Conservation (phyloP, 2,888 invertebrate genomes). For the Taphrorychus bicolor region DNA sequence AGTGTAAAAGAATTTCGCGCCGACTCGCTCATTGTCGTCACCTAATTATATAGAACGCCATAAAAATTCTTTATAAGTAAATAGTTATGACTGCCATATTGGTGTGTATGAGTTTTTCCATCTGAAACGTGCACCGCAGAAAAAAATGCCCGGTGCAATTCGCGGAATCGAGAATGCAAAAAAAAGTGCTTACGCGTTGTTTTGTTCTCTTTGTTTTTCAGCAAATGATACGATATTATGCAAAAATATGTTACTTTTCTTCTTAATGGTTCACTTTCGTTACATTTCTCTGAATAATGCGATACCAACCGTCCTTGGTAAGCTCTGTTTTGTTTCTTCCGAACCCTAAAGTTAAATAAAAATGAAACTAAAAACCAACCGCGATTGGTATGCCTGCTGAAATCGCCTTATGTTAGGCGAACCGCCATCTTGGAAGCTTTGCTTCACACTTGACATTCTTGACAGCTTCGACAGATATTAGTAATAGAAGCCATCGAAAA, state of each 20-base stretch:
- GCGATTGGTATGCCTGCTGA: too few species aligned
- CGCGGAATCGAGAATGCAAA: slow-evolving; percentile 19
- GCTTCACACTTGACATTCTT: neutral
- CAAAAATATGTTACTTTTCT: neutral
- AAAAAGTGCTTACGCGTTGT: slow-evolving; percentile 14
- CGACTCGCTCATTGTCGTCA: slow-evolving; percentile 1
- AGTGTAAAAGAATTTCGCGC: slow-evolving; percentile 10
- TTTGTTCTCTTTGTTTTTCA: slow-evolving; percentile 13
- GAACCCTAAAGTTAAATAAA: too few species aligned
- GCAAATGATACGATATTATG: neutral
- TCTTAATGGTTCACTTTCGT: too few species aligned
- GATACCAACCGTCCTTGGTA: too few species aligned
- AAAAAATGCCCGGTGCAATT: slow-evolving; percentile 6
- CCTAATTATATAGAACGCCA: slow-evolving; percentile 6
- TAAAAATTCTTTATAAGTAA: slow-evolving; percentile 14
- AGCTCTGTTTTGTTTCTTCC: too few species aligned
- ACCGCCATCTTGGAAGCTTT: too few species aligned
- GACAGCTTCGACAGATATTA: neutral
- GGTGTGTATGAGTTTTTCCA: slow-evolving; percentile 4
- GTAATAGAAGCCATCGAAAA: neutral
- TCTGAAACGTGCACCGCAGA: slow-evolving; percentile 3
- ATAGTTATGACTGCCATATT: slow-evolving; percentile 2
- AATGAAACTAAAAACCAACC: too few species aligned
- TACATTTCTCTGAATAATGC: too few species aligned
- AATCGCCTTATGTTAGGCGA: too few species aligned